phyloP scores from a whole-genome alignment of 2,888 invertebrate genomes.

The Emmelina monodactyla region DNA sequence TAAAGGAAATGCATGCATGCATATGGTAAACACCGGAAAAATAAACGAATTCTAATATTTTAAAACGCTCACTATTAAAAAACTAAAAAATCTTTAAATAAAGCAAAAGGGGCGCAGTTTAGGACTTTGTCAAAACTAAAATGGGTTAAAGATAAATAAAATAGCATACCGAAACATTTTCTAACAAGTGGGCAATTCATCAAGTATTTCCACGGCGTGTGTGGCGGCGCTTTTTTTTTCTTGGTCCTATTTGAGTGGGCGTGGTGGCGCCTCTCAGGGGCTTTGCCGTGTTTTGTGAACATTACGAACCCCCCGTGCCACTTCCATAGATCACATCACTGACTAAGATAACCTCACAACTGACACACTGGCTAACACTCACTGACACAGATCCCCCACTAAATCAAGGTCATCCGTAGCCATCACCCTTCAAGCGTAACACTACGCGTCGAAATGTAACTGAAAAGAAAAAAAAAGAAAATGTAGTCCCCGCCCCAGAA shows the following conservation, averaged over 20 bases:
- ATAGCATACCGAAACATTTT: conserved; percentile 66
- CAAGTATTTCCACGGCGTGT: conserved; percentile 67
- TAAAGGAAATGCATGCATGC: too few species aligned
- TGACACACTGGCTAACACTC: conserved; percentile 30
- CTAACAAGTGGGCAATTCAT: conserved; percentile 69
- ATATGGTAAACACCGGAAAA: too few species aligned
- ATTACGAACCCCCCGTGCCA: conserved; percentile 53
- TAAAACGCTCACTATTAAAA: too few species aligned
- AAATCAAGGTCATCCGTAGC: conserved; percentile 49
- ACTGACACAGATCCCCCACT: conserved; percentile 44
- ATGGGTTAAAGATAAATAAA: conserved; percentile 28
- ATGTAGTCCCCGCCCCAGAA: conserved; percentile 25
- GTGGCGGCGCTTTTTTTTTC: conserved; percentile 60
- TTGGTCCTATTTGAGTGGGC: conserved; percentile 52
- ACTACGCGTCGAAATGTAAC: conserved; percentile 48
- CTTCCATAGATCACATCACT: conserved; percentile 56
- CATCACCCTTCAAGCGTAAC: conserved; percentile 45
- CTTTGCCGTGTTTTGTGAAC: conserved; percentile 60
- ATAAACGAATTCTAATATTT: too few species aligned
- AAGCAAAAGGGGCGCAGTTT: too few species aligned
- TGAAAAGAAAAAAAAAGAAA: conserved; percentile 62
- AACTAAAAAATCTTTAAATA: too few species aligned
- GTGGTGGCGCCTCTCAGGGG: conserved; percentile 57
- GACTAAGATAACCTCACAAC: conserved; percentile 28
- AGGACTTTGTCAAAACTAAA: too few species aligned